phyloP scores from a whole-genome alignment of 2,113 vertebrate species.

The Lycaon pictus region DNA sequence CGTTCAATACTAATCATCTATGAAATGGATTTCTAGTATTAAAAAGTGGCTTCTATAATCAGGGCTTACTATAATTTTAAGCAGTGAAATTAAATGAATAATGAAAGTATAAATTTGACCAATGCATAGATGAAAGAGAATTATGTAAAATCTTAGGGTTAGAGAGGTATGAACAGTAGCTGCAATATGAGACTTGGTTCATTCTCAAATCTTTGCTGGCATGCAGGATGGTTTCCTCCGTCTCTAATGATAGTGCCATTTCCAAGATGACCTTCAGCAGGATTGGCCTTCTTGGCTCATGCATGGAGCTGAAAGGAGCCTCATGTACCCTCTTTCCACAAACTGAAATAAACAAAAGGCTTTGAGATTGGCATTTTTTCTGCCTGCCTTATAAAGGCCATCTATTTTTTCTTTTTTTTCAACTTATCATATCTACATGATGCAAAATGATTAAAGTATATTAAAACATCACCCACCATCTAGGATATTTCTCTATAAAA shows the following conservation, averaged over 20 bases:
- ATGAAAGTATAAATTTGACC: background rate
- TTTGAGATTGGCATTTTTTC: constrained; percentile 22
- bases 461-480: constrained; percentile 15
- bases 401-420: constrained; percentile 5
- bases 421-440: constrained; percentile 17
- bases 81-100: constrained; percentile 21
- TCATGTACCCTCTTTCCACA: background rate
- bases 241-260: background rate
- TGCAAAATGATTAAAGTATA: constrained; percentile 19
- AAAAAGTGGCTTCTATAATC: background rate
- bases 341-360: constrained; percentile 22
- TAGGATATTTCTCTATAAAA: constrained; percentile 47
- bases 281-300: background rate
- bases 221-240: background rate
- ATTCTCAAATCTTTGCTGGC: background rate
- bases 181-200: background rate
- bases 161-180: background rate
- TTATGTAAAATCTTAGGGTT: background rate
- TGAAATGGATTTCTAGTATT: constrained; percentile 22
- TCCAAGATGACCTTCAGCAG: constrained; percentile 39
- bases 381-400: background rate
- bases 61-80: constrained; percentile 37
- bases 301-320: background rate
- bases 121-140: background rate
- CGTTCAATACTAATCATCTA: constrained; percentile 9